Evolutionary conservation across 2,113 vertebrate genomes (phyloP).

Genomic region (Coregonus clupeaformis): DNA sequence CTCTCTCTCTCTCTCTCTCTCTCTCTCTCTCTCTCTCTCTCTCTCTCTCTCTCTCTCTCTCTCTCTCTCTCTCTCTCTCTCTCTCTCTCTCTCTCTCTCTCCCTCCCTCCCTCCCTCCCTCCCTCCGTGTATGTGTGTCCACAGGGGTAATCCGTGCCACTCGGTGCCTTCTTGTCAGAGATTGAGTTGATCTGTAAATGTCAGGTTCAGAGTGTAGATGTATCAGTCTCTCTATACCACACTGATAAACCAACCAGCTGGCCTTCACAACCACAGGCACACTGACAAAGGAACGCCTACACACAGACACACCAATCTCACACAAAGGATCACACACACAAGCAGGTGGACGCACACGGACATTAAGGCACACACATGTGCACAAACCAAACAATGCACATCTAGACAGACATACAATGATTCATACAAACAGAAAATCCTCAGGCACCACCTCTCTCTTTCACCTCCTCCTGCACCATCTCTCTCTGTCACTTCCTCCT

Average conservation of each 20-base stretch:
- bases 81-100: neutral
- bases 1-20: no score
- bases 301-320: neutral
- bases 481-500: no score
- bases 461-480: no score
- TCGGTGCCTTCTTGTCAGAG: neutral
- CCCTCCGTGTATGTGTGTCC: neutral
- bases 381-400: no score
- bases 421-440: no score
- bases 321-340: neutral
- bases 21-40: no score
- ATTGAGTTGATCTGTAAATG: conserved; percentile 25
- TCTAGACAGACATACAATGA: no score
- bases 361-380: no score
- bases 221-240: conserved; percentile 7
- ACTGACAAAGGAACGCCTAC: neutral
- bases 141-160: neutral
- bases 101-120: neutral
- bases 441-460: no score
- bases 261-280: conserved; percentile 7
- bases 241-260: neutral
- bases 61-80: neutral
- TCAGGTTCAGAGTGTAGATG: no score
- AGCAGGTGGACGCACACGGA: no score
- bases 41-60: neutral